phyloP scores from a whole-genome alignment of 2,888 invertebrate species.

The Archips xylosteana region DNA sequence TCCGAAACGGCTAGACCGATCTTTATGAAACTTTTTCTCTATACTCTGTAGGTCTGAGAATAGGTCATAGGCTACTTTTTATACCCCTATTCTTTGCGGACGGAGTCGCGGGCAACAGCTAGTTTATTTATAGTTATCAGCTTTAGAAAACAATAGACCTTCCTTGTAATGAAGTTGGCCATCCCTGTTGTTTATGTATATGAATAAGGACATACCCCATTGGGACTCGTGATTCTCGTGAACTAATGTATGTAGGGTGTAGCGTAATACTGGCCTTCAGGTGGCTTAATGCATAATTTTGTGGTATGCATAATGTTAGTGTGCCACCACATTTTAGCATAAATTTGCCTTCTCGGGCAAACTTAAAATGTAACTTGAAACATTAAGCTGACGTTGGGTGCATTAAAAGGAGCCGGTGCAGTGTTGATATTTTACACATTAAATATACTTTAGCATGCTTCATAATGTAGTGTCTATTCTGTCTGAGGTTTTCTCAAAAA shows the following conservation, averaged over 20 bases:
- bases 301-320: conserved; percentile 17
- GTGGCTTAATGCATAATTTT: conserved; percentile 21
- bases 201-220: not conserved
- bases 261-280: conserved; percentile 13
- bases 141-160: too few species aligned
- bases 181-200: not conserved
- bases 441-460: not conserved
- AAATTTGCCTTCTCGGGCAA: not conserved
- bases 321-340: conserved; percentile 19
- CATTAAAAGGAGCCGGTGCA: conserved; percentile 7
- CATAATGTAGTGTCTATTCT: too few species aligned
- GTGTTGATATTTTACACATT: not conserved
- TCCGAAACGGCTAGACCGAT: too few species aligned
- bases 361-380: not conserved
- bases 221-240: not conserved
- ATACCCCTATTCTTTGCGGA: too few species aligned
- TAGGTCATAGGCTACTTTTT: too few species aligned
- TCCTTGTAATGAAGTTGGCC: too few species aligned
- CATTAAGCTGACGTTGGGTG: not conserved
- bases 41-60: too few species aligned
- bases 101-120: too few species aligned
- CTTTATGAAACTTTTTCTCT: too few species aligned
- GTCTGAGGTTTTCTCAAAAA: too few species aligned
- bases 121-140: too few species aligned
- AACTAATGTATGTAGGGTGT: not conserved